Conservation (phyloP, 2,888 invertebrate species). For the Atethmia centrago region DNA sequence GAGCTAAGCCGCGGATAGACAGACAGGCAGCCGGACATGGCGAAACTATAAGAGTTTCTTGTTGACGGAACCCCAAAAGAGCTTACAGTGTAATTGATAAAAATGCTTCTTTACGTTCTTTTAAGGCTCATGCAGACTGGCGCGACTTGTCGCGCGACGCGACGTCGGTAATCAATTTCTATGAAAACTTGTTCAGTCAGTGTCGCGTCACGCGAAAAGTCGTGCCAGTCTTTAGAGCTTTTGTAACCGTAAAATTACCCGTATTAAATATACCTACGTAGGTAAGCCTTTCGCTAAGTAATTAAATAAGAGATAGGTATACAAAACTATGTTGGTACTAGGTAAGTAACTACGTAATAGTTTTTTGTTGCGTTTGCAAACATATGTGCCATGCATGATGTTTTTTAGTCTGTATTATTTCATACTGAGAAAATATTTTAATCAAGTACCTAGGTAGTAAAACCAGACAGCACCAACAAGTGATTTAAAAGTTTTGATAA, state of each 20-base stretch:
- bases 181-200: no score
- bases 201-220: no score
- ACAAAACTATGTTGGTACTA: constrained; percentile 23
- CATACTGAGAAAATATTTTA: background rate
- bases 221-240: no score
- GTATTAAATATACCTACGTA: constrained; percentile 10
- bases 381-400: no score
- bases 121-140: no score
- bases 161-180: no score
- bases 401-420: background rate
- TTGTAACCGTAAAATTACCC: constrained; percentile 29
- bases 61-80: no score
- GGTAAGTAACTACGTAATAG: background rate
- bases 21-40: no score
- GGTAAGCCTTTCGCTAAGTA: constrained; percentile 58
- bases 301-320: constrained; percentile 63
- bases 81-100: constrained; percentile 29
- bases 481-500: constrained; percentile 3
- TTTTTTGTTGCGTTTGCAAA: constrained; percentile 9
- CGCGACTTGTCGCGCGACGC: no score
- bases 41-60: no score
- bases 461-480: background rate
- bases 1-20: no score
- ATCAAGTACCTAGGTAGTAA: background rate
- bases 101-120: constrained; percentile 19